These are phyloP conservation scores for Myotis pilosus DNA, from an alignment of 2,797 vertebrate genomes.

Conservation along the genomic window DNA sequence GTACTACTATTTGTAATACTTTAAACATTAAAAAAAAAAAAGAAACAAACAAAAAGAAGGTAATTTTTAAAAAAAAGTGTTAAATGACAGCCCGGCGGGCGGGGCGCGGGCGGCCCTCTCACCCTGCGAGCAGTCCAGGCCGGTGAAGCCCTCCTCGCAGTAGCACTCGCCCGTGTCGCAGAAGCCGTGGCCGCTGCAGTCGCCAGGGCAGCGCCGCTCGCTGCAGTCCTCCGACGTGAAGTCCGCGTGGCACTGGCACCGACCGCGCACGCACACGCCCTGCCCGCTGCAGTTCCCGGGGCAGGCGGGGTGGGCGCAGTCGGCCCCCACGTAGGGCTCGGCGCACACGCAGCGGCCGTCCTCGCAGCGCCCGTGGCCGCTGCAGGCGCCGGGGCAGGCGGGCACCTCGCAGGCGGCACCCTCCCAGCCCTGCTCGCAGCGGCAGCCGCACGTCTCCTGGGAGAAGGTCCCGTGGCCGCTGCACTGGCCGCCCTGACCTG, in stretches of 20 bases:
- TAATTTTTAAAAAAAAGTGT: too few relatives aligned
- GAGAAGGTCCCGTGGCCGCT: constrained; percentile 87
- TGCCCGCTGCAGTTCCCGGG: constrained; percentile 89
- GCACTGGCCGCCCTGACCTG: constrained; percentile 86
- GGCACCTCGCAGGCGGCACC: constrained; percentile 87
- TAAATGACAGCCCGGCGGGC: background rate
- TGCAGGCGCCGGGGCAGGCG: constrained; percentile 89
- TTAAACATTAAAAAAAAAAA: too few relatives aligned
- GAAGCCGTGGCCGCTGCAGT: constrained; percentile 88
- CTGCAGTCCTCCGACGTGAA: constrained; percentile 88
- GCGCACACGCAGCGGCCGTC: constrained; percentile 88
- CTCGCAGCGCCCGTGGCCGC: constrained; percentile 87
- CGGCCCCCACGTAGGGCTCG: constrained; percentile 85
- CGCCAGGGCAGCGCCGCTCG: constrained; percentile 83
- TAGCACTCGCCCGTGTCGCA: constrained; percentile 90
- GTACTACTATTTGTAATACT: too few relatives aligned
- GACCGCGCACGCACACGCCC: constrained; percentile 87
- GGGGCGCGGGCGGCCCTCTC: background rate
- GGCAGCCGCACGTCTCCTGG: constrained; percentile 85
- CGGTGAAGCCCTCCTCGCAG: constrained; percentile 89
- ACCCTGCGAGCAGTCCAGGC: constrained; percentile 86
- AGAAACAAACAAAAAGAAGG: too few relatives aligned
- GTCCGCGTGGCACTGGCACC: constrained; percentile 87
- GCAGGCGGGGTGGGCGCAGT: constrained; percentile 87
- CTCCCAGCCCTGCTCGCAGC: constrained; percentile 90